phyloP scores from a whole-genome alignment of 2,888 invertebrate species.

The Callinectes sapidus region DNA sequence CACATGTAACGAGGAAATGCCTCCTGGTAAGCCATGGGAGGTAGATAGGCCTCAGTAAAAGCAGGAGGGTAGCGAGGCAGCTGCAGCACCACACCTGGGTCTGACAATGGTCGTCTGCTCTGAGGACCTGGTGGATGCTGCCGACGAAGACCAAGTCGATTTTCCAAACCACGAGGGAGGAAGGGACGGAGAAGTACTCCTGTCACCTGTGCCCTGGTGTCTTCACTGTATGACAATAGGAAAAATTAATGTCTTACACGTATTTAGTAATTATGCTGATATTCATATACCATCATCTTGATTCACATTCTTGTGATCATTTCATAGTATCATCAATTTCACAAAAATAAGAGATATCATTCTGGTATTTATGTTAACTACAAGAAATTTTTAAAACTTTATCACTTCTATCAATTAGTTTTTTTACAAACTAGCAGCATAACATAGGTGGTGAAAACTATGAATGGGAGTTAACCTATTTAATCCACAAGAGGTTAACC shows the following conservation, averaged over 20 bases:
- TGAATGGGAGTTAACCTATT: neutral
- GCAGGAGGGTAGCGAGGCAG: slow-evolving; percentile 69
- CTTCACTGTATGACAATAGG: slow-evolving; percentile 49
- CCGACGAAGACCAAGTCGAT: slow-evolving; percentile 63
- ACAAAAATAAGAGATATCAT: neutral
- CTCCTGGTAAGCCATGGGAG: slow-evolving; percentile 72
- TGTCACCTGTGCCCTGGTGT: slow-evolving; percentile 65
- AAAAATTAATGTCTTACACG: neutral
- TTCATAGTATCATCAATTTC: neutral
- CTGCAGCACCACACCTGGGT: slow-evolving; percentile 69
- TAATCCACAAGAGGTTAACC: too few species aligned
- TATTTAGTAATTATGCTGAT: neutral
- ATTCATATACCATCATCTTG: neutral
- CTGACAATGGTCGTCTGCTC: slow-evolving; percentile 65
- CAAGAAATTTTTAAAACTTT: neutral
- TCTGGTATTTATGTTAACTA: neutral
- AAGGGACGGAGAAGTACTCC: slow-evolving; percentile 71
- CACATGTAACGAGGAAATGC: slow-evolving; percentile 79
- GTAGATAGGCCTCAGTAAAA: slow-evolving; percentile 72
- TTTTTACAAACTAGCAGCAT: neutral
- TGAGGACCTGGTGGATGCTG: slow-evolving; percentile 58
- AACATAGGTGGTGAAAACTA: neutral
- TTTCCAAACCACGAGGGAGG: slow-evolving; percentile 71
- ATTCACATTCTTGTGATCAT: neutral
- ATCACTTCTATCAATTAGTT: neutral